These are phyloP conservation scores for Lasioglossum lativentre DNA, from an alignment of 2,888 invertebrate genomes.

Conservation along the genomic window DNA sequence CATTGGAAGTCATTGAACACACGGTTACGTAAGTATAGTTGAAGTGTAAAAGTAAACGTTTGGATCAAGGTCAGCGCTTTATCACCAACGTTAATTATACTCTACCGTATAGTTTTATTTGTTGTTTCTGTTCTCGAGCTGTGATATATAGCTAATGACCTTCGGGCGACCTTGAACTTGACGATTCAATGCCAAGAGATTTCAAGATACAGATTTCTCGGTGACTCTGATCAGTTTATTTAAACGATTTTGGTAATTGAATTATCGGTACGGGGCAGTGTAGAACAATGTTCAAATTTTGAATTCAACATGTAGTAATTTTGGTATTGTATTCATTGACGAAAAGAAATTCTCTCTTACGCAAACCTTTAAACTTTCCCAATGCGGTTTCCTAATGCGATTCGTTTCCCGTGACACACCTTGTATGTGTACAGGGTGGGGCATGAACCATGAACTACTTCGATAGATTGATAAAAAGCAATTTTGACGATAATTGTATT, in stretches of 20 bases:
- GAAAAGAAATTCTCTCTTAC: background rate
- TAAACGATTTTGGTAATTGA: background rate
- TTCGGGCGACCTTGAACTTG: background rate
- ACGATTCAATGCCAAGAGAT: background rate
- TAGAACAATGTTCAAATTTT: background rate
- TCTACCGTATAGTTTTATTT: background rate
- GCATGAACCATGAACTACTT: background rate
- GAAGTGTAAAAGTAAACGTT: background rate
- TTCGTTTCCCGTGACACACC: background rate
- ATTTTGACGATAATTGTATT: background rate
- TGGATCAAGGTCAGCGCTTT: background rate
- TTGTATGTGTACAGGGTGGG: background rate
- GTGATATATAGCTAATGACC: background rate
- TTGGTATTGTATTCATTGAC: background rate
- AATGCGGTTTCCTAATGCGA: background rate
- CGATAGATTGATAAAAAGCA: background rate
- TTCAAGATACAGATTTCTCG: background rate
- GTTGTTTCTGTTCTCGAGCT: background rate
- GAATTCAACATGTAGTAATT: background rate
- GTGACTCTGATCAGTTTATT: background rate
- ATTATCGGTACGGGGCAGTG: background rate
- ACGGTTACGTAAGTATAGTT: background rate
- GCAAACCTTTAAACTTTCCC: background rate
- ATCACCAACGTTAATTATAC: background rate
- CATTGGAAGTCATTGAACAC: conserved; percentile 7